Percentiles rank a stretch among this genome's conserved stretches.
Conservation (phyloP, 23 tunicate species). For the Trididemnum nubilum region DNA sequence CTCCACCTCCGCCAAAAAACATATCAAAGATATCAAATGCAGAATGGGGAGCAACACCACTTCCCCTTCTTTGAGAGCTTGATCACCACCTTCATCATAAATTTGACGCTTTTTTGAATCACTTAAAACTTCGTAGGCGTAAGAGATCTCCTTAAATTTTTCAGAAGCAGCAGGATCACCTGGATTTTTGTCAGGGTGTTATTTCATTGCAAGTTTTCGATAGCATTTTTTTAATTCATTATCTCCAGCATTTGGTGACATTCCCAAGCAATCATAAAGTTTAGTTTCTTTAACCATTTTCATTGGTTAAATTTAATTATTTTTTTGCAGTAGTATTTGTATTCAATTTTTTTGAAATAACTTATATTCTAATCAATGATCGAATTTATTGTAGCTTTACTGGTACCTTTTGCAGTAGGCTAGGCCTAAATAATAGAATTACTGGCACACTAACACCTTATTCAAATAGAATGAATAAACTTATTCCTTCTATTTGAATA, state of each 20-base stretch:
- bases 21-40: conserved; percentile 92
- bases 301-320: background rate
- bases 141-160: conserved; percentile 92
- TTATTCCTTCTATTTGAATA: too few species aligned
- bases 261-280: conserved; percentile 40
- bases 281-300: conserved; percentile 59
- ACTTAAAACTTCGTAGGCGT: conserved; percentile 96
- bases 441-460: too few species aligned
- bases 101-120: conserved; percentile 79
- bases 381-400: too few species aligned
- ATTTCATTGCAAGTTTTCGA: conserved; percentile 41
- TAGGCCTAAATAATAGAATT: too few species aligned
- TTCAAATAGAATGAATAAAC: too few species aligned
- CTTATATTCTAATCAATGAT: too few species aligned
- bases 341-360: too few species aligned
- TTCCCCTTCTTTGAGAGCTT: conserved; percentile 93
- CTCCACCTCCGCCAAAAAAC: conserved; percentile 97
- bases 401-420: too few species aligned
- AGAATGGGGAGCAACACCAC: conserved; percentile 29
- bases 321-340: too few species aligned
- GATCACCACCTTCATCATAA: conserved; percentile 95
- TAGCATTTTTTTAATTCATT: conserved; percentile 43
- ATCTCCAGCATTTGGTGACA: conserved; percentile 6
- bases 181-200: conserved; percentile 44
- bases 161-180: conserved; percentile 33